Percentiles rank a stretch among this genome's conserved stretches.
phyloP scores from a whole-genome alignment of 2,888 invertebrate species.

The Sialis fuliginosa region DNA sequence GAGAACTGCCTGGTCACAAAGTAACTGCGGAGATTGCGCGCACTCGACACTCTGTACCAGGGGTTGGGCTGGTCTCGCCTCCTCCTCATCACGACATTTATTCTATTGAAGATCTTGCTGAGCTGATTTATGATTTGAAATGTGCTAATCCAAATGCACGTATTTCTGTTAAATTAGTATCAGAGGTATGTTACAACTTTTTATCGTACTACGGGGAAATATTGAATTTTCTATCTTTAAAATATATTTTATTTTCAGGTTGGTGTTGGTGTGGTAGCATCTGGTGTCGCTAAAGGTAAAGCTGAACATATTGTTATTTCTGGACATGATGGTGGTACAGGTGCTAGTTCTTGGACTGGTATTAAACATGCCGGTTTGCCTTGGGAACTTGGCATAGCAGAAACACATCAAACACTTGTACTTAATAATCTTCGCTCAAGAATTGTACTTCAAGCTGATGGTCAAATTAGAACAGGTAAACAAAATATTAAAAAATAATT shows the following conservation, averaged over 20 bases:
- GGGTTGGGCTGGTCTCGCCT: constrained; percentile 94
- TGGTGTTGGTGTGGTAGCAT: constrained; percentile 97
- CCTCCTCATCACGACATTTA: constrained; percentile 99
- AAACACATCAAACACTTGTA: constrained; percentile 94
- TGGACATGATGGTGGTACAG: constrained; percentile 98
- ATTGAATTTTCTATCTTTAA: background rate
- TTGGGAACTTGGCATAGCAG: constrained; percentile 96
- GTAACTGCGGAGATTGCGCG: constrained; percentile 84
- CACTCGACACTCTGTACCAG: constrained; percentile 89
- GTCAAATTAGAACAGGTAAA: constrained; percentile 73
- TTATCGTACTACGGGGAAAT: background rate
- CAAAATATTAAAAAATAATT: background rate
- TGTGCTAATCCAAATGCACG: constrained; percentile 90
- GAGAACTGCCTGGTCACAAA: constrained; percentile 66
- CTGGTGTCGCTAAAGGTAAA: constrained; percentile 97
- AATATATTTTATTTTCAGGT: constrained; percentile 27
- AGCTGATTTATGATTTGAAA: constrained; percentile 95
- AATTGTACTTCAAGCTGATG: constrained; percentile 90
- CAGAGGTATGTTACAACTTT: constrained; percentile 42
- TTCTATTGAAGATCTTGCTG: constrained; percentile 96
- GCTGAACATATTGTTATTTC: constrained; percentile 98
- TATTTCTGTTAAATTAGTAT: constrained; percentile 94
- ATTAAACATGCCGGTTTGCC: constrained; percentile 96
- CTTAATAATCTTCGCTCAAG: constrained; percentile 84
- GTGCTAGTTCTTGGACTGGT: constrained; percentile 97